phyloP scores from a whole-genome alignment of 2,888 invertebrate genomes.

The Leptopilina myrica region DNA sequence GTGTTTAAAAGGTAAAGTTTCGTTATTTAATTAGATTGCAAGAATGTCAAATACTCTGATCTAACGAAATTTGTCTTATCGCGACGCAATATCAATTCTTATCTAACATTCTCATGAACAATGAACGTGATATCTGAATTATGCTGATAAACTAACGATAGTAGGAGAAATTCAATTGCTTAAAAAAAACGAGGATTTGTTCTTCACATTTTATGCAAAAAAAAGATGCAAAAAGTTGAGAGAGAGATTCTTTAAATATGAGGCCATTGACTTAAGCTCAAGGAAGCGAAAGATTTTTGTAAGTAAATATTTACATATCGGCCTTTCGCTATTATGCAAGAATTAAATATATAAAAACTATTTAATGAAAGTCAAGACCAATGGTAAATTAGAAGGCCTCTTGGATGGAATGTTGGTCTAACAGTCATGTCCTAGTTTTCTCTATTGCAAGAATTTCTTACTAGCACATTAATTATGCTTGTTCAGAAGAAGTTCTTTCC shows the following conservation, averaged over 20 bases:
- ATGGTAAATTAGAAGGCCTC: constrained; percentile 48
- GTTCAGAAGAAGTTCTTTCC: constrained; percentile 50
- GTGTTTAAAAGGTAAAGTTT: background rate
- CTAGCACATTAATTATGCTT: constrained; percentile 54
- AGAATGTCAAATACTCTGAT: constrained; percentile 18
- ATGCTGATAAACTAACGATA: constrained; percentile 27
- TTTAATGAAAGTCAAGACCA: constrained; percentile 50
- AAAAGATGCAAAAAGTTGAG: background rate
- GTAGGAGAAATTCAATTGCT: constrained; percentile 4
- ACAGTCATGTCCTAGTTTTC: constrained; percentile 68
- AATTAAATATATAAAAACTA: constrained; percentile 38
- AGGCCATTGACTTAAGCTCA: constrained; percentile 5
- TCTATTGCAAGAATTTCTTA: constrained; percentile 66
- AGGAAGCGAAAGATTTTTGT: background rate
- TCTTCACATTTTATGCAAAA: background rate
- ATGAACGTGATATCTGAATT: constrained; percentile 26
- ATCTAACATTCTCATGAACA: constrained; percentile 28
- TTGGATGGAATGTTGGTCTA: constrained; percentile 61
- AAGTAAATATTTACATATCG: constrained; percentile 17
- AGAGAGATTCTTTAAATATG: background rate
- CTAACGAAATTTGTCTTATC: constrained; percentile 21
- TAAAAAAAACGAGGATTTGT: background rate
- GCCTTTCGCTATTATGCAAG: background rate
- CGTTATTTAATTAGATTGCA: constrained; percentile 5
- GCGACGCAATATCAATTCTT: background rate